Base-by-base conservation (phyloP, 2,888 invertebrate species). In the Stenotaenia linearis region DNA sequence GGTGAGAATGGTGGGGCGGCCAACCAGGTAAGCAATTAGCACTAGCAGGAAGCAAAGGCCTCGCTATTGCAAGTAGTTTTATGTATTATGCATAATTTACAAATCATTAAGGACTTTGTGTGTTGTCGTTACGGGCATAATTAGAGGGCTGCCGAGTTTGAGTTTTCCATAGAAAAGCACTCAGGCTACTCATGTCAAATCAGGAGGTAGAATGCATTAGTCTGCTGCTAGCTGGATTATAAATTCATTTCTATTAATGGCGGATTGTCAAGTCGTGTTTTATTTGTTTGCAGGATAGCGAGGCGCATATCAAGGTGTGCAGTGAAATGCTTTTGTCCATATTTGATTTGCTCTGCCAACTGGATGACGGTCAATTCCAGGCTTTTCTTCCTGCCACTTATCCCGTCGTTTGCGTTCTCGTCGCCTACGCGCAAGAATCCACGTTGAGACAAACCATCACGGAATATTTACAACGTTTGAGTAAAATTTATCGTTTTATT, bases 261-360 rank as follows among this genome's bases (percentile, higher is more conserved):
- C n/a, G n/a, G n/a, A n/a, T n/a, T n/a, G n/a, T 32, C 32, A 32
- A 32, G 32, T 32, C 32, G 9, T 32, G 32, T 6, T n/a, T 75
- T 35, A 32, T 78, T 75, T 79, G 77, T 74, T 85, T 86, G 83
- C 87, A 93, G 92, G 93, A 97, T 85, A 91, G 92, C 79, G 96
- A 96, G 84, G 94, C 95, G 21, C 93, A 93, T 84, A 90, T 93
- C 81, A 90, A 91, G 79, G 93, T 95, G 23, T 91, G 95, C 88
- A 92, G 94, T 32, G 95, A 96, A 86, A 91, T 95, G 83, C 89
- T 97, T 83, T 92, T 93, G 85, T 93, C 94, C 25, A 92, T 94
- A 82, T 90, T 97, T 85, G 95, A 96, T 85, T 88, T 96, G 83
- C 89, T 93, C 88, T 82, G 80, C 81, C 88, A 88, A 81, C 84